Evolutionary conservation across 2,797 vertebrate species (phyloP), one percentile per base, ranked within the genome.

Genomic region (Loris lydekkerianus): DNA sequence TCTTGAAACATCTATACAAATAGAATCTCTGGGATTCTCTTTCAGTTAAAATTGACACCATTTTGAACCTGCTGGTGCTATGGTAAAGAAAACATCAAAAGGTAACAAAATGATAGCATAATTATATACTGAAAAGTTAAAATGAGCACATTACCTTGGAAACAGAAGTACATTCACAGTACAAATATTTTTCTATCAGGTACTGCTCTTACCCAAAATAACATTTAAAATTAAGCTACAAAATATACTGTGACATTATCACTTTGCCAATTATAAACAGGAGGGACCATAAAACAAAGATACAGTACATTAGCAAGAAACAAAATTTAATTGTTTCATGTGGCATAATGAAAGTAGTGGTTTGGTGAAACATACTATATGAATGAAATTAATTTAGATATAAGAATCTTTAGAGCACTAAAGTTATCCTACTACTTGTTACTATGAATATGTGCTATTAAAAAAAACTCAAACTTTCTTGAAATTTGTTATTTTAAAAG

Each of bases 11-110:
- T 7, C 17, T 37, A 65, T 20, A 40, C 18, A 93, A 86, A 92
- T 0, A 77, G 61, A 92, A 0, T 76, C 10, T 58, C 25, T 72
- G 29, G 76, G 29, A 63, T 5, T 80, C 13, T 81, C 1, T 77
- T 89, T 85, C 3, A 17, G 14, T 78, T 90, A 83, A 93, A 91
- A 56, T 17, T 84, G 81, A 61, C 1, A 61, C 5, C 65, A 6
- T 53, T 92, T 80, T 70, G 10, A 94, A 87, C 1, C 21, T 86
- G 60, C 29, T 81, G 10, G 73, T 97, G 20, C 7, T 87, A 73
- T 95, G 56, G 17, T 86, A 93, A 83, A 93, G 21, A 95, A 96
- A 93, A 90, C 63, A 93, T 43, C 86, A 90, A 93, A 82, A 88
- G 3, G 9, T 76, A 92, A 80, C 2, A 80, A 96, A 85, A 87